Base-by-base conservation (phyloP, 2,888 invertebrate species). In the Drosophila atroscutellata region DNA sequence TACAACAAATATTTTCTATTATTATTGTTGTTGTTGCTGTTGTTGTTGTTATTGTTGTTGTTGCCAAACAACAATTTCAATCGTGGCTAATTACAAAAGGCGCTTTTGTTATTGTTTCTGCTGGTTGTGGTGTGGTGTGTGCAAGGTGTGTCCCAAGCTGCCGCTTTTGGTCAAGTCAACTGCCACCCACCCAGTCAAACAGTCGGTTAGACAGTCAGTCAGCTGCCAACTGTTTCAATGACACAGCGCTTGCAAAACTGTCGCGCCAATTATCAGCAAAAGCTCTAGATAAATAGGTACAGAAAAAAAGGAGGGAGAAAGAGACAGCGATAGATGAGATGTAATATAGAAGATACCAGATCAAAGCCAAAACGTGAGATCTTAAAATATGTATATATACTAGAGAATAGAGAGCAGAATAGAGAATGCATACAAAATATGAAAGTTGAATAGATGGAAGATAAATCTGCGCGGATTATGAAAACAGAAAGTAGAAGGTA, bases 31-130 rank as follows among this genome's bases (percentile, higher is more conserved):
- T 24, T 69, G 63, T 59, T 49, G 63, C 56, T 49, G 50, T 56
- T 71, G 49, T 34, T 70, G 61, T 59, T 51, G 54, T 67, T 70
- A 47, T 64, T 70, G 42, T 61, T 71, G 57, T 75, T 75, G 77
- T 77, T 82, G 85, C 82, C 45, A 60, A 82, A 74, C 70, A 64
- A 71, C 71, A 72, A 83, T 78, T 80, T 78, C 71, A 81, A 86
- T 76, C 72, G 83, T 87, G 74, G 86, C 87, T 87, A 80, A 89
- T 86, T 89, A 81, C 84, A 76, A 75, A 75, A 76, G 71, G 69
- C 45, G 37, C 54, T 47, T 61, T 56, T 67, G 58, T 28, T 61
- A 28, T 54, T 69, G 51, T 45, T 60, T 56, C 24, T 69, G 55
- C 45, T 18, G 36, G 68, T 51, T 74, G 57, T n/a, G 18, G 28